A percentile compares a stretch with the other conserved stretches of the same genome.
These are phyloP conservation scores for Exephanes ischioxanthus DNA, from an alignment of 2,888 invertebrate species.

Conservation along the genomic window DNA sequence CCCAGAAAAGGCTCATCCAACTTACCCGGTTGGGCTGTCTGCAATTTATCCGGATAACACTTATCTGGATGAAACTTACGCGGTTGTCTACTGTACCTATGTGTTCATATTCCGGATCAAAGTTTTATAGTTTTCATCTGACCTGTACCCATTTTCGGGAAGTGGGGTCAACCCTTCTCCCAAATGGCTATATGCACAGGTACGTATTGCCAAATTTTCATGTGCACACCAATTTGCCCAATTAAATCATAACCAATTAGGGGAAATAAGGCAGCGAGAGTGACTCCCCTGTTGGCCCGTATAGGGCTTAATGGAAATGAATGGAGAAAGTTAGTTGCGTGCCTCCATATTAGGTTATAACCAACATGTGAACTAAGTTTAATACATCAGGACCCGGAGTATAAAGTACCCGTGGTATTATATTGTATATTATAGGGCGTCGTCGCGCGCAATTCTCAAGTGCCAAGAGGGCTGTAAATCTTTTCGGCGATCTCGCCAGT, in stretches of 20 bases:
- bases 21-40: no score
- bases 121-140: neutral
- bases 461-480: slow-evolving; percentile 19
- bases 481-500: slow-evolving; percentile 14
- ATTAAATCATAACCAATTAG: slow-evolving; percentile 65
- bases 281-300: slow-evolving; percentile 27
- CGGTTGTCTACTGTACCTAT: no score
- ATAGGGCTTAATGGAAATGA: slow-evolving; percentile 71
- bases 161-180: neutral
- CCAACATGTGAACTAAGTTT: slow-evolving; percentile 74
- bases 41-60: no score
- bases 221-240: slow-evolving; percentile 62
- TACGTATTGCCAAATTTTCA: slow-evolving; percentile 19
- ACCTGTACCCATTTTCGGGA: no score
- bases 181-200: neutral
- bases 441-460: neutral
- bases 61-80: no score
- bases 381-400: slow-evolving; percentile 40
- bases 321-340: slow-evolving; percentile 75
- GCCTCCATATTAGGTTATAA: slow-evolving; percentile 75
- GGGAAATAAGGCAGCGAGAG: slow-evolving; percentile 15
- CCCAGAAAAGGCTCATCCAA: no score
- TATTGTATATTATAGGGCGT: slow-evolving; percentile 27
- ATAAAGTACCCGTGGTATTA: neutral
- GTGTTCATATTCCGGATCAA: neutral